Evolutionary conservation across 2,113 vertebrate species (phyloP), one percentile per base, ranked within the genome.

Genomic region (Oncorhynchus kisutch): DNA sequence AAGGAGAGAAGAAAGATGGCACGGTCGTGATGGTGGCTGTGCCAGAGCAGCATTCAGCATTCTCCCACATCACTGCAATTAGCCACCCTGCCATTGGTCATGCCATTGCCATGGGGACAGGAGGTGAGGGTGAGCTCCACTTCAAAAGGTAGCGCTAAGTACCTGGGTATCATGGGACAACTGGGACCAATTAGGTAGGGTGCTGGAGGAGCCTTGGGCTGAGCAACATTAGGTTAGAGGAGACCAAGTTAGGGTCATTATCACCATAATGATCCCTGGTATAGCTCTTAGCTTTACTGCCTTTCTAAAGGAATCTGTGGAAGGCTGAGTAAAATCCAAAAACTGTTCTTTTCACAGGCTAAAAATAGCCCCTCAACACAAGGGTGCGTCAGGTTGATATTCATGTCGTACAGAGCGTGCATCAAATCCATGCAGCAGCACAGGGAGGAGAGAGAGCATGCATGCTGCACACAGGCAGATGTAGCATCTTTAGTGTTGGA

Each of bases 81-180:
- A 81, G 45, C 54, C 65, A 67, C 77, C 18, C 49, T 71, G 78
- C 79, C 71, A 80, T 74, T 83, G 84, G 87, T 74, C 73, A 78
- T 79, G 75, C 75, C 62, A 91, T 92, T 92, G 87, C 90, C 89
- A 92, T 92, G 88, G 90, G 84, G 90, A 92, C 86, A 81, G 69
- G 60, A 86, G 73, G 77, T 72, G 67, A 86, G 84, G 85, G 80
- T 51, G 70, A n/a, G n/a, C 45, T 71, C 78, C 72, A 76, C 60
- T 74, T 86, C 72, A 81, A 82, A 83, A 74, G 73, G 78, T 74
- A 76, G 80, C 27, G 39, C 71, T 72, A 45, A 81, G 80, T 25
- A 67, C 71, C 39, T 51, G 51, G 51, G 79, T 39, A 8, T 85
- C 78, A 75, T 62, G 77, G 77, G 78, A 78, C 31, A 81, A 49